A percentile compares a stretch with the other conserved stretches of the same genome.
Evolutionary conservation across 2,888 invertebrate genomes (phyloP).

Genomic region (Pinctada fucata): DNA sequence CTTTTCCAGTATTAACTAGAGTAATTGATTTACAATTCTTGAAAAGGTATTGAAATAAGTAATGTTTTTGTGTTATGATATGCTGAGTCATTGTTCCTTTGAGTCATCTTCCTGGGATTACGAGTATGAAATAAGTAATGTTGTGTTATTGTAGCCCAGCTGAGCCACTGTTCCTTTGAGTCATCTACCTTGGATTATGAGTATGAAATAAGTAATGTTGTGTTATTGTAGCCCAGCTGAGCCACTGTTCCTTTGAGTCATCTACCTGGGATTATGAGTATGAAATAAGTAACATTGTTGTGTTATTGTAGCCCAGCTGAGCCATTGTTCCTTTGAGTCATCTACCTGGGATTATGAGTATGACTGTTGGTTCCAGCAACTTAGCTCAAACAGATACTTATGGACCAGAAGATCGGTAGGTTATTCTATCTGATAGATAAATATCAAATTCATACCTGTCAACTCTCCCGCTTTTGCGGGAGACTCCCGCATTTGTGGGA

Average conservation of each 20-base stretch:
- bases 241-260: background rate
- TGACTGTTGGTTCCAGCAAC: background rate
- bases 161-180: background rate
- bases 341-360: background rate
- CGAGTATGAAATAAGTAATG: background rate
- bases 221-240: background rate
- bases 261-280: background rate
- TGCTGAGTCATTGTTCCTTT: background rate
- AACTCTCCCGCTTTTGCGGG: too few species aligned
- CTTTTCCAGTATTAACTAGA: too few species aligned
- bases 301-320: background rate
- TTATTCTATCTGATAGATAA: background rate
- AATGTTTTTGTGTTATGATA: too few species aligned
- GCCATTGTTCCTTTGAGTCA: background rate
- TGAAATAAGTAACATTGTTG: too few species aligned
- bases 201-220: too few species aligned
- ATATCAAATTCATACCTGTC: too few species aligned
- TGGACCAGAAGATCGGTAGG: background rate
- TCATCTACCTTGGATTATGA: background rate
- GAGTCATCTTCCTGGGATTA: background rate
- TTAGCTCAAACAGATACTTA: background rate
- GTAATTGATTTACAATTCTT: too few species aligned
- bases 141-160: too few species aligned
- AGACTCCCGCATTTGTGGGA: too few species aligned
- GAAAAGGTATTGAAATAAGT: too few species aligned